Evolutionary conservation across 92 coral and sea anemone genomes (phyloP), one percentile per base, ranked within the genome.

Genomic region (Epizoanthus scotinus): DNA sequence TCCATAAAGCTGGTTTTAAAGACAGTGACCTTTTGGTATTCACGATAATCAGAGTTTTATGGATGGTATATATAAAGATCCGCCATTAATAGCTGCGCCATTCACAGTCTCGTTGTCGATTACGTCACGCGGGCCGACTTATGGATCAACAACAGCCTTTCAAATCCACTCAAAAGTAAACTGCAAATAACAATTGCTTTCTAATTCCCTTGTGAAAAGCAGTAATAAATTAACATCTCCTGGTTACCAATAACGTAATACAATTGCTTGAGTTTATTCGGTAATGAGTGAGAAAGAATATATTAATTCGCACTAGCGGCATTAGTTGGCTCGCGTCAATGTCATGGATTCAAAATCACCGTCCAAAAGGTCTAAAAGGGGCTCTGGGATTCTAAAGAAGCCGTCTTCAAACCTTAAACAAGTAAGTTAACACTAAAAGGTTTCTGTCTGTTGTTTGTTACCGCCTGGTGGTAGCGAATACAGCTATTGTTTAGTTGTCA

Each of bases 111-210:
- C 52, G 14, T 34, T 34, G 5, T 34, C 40, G 40, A 0, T 47
- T 10, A 47, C 12, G 52, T 47, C 52, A 47, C 52, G 52, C 52
- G 15, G 52, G 15, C 10, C 1, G 52, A 47, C 15, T 47, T 47
- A 15, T 47, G 52, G 1, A 58, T 20, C 42, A 69, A 69, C 50
- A 69, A 24, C 6, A 21, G 31, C 57, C 56, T 69, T 69, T 69
- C 74, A 69, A 24, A 69, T 69, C 74, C 74, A 21, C 74, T 69
- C 57, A 36, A 21, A 69, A 69, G 57, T 47, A 69, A 69, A 69
- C 74, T 22, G 9, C 36, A 20, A 18, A 22, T 38, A 21, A 69
- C 74, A 69, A 69, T 69, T 69, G 74, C 58, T 69, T 69, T 69
- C 74, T 44, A 69, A 69, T 44, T 69, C 55, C 74, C 74, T 40